These are phyloP conservation scores for Anthonomus grandis DNA, from an alignment of 1,140 invertebrate species.

Conservation along the genomic window DNA sequence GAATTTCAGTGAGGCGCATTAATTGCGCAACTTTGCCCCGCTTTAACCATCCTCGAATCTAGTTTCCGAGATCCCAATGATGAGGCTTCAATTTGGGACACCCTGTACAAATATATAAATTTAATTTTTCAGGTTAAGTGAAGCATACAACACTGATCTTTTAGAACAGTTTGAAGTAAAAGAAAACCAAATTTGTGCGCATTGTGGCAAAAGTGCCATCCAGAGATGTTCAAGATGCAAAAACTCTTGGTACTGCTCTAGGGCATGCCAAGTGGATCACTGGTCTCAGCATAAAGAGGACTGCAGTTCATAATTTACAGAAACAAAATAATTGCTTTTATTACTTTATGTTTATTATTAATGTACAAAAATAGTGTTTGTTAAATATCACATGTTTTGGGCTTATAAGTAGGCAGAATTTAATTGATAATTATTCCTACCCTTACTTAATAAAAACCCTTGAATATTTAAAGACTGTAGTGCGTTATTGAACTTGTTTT, in stretches of 20 bases:
- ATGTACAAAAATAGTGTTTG: conserved; percentile 27
- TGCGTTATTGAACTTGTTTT: conserved; percentile 60
- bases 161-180: conserved; percentile 54
- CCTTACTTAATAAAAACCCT: conserved; percentile 82
- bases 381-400: no score
- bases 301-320: conserved; percentile 41
- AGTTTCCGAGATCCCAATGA: no score
- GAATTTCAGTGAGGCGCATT: no score
- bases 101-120: no score
- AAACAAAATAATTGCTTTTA: no score
- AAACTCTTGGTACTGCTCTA: conserved; percentile 57
- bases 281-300: conserved; percentile 57
- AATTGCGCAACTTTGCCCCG: no score
- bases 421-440: conserved; percentile 72
- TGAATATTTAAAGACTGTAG: conserved; percentile 78
- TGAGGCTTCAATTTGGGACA: no score
- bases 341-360: conserved; percentile 1
- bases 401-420: conserved; percentile 22
- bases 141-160: conserved; percentile 55
- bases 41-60: neutral
- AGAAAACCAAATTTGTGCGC: conserved; percentile 51
- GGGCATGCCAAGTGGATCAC: conserved; percentile 57
- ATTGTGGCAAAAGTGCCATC: conserved; percentile 54
- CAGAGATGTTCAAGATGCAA: conserved; percentile 59
- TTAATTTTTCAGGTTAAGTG: conserved; percentile 50